phyloP scores from a whole-genome alignment of 2,797 vertebrate genomes.

The Dipus sagitta region DNA sequence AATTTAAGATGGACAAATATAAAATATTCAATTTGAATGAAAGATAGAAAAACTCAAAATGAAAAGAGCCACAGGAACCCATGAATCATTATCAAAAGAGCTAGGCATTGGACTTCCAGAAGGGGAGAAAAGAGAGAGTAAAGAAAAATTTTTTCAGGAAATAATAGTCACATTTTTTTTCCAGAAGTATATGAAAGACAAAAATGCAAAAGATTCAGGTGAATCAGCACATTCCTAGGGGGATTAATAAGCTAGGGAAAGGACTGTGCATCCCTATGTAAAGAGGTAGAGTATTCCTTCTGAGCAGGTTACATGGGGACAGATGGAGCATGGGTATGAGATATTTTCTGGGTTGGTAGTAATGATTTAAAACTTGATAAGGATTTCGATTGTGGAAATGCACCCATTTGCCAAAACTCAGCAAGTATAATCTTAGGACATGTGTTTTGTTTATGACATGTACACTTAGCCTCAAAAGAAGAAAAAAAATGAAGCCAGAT shows the following conservation, averaged over 20 bases:
- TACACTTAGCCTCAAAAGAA: background rate
- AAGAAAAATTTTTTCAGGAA: background rate
- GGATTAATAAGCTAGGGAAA: background rate
- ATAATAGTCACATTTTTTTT: background rate
- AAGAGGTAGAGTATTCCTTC: background rate
- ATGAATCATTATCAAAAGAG: background rate
- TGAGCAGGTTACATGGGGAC: background rate
- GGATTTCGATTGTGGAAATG: background rate
- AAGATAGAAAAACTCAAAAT: constrained; percentile 6
- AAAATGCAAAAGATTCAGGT: background rate
- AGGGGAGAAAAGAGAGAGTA: too few relatives aligned
- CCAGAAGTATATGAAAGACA: background rate
- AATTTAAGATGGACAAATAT: too few relatives aligned
- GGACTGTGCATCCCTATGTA: background rate
- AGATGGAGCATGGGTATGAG: too few relatives aligned
- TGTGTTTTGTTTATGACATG: background rate
- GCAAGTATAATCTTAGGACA: background rate
- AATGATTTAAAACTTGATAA: background rate
- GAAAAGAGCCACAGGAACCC: background rate
- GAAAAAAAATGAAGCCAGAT: too few relatives aligned
- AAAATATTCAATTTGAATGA: background rate
- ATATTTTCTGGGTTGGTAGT: background rate
- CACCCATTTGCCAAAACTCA: background rate
- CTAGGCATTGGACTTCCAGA: background rate
- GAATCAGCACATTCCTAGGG: too few relatives aligned